Evolutionary conservation across 1,140 invertebrate genomes (phyloP), one percentile per base, ranked within the genome.

Genomic region (Heliconius hermathena): DNA sequence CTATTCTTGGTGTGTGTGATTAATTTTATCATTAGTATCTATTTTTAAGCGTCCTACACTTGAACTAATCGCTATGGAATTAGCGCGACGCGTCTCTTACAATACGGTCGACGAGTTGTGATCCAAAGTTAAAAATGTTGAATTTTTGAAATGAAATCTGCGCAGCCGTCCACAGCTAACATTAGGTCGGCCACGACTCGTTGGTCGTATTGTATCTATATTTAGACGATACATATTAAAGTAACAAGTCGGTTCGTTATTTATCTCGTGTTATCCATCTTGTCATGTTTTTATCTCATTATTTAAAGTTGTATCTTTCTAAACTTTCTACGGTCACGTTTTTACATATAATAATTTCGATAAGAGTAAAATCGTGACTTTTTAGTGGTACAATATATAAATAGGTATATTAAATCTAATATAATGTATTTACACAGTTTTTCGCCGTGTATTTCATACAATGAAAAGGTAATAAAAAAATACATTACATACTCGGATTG

Each of bases 1-100:
- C 29, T 57, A 57, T 57, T 60, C 49, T 74, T 3, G 29, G 18
- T 26, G 26, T 66, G 11, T 16, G 29, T n/a, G 29, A 74, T 74
- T 54, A 74, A 54, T 74, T 33, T 54, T 74, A 60, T 57, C 49
- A 26, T 74, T 38, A 9, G 73, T 9, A 38, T 41, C 18, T 74
- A 74, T 54, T 74, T 74, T 54, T 74, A 54, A 57, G 11, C 60
- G 60, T 26, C 60, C 60, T 66, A 13, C 22, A 66, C 60, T 66
- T 66, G 8, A 29, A 66, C 22, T 66, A 66, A 66, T 66, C 60
- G 11, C 60, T 18, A 9, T 26, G 60, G 60, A 26, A 66, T 66
- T 66, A 66, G 6, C 60, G 11, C 60, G 33, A 33, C 33, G 22
- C 11, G 22, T 57, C 54, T 22, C 6, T 22, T 22, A 20, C 16